phyloP scores from a whole-genome alignment of 2,797 vertebrate species.

The Ispidina picta region DNA sequence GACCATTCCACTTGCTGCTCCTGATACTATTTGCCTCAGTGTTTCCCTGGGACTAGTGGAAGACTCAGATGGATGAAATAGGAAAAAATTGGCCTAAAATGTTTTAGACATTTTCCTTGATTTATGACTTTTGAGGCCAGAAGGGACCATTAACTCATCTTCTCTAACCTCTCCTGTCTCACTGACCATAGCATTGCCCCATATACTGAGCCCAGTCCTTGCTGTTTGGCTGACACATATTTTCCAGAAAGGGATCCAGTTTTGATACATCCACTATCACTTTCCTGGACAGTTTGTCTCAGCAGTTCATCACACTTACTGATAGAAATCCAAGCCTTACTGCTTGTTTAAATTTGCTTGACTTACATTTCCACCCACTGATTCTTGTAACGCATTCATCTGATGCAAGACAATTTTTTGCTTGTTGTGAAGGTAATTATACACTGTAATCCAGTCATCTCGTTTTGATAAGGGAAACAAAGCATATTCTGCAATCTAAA shows the following conservation, averaged over 20 bases:
- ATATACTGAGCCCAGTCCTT: not conserved
- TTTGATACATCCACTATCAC: not conserved
- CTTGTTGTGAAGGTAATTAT: slow-evolving; percentile 40
- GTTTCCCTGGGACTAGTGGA: not conserved
- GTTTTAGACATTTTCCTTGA: not conserved
- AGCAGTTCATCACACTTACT: slow-evolving; percentile 5
- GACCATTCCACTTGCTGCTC: not conserved
- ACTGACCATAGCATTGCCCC: not conserved
- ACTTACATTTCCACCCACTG: slow-evolving; percentile 39
- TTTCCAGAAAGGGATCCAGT: not conserved
- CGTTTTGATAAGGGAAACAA: slow-evolving; percentile 22
- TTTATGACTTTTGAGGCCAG: not conserved
- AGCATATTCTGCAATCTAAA: not conserved
- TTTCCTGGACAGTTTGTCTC: slow-evolving; percentile 14
- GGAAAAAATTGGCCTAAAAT: not conserved
- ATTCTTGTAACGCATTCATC: slow-evolving; percentile 34
- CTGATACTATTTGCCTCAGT: not conserved
- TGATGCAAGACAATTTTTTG: slow-evolving; percentile 20
- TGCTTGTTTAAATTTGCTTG: slow-evolving; percentile 22
- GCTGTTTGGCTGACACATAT: not conserved
- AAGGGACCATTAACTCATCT: not conserved
- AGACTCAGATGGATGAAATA: not conserved
- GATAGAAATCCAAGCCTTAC: slow-evolving; percentile 1
- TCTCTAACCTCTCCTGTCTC: not conserved
- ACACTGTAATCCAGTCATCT: slow-evolving; percentile 1